Conservation (phyloP, 2,113 vertebrate genomes). For the Rissa tridactyla region DNA sequence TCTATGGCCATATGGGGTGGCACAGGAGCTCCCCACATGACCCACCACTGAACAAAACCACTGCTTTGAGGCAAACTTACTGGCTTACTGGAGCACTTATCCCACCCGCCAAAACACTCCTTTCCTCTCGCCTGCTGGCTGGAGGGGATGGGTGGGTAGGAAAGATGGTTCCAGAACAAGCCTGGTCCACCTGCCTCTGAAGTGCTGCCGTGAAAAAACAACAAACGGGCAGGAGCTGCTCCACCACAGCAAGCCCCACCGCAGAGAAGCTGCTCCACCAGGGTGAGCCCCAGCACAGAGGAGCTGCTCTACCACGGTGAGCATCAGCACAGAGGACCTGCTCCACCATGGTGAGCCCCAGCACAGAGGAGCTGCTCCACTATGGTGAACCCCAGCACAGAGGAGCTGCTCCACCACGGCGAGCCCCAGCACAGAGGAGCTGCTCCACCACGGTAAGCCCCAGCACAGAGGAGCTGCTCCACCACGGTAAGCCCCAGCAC, state of each 20-base stretch:
- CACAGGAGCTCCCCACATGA: fast-evolving
- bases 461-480: background rate
- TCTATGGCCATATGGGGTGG: background rate
- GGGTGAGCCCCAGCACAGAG: background rate
- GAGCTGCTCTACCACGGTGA: background rate
- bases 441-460: background rate
- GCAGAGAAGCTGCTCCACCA: background rate
- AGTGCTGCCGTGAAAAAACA: background rate
- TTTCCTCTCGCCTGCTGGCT: background rate
- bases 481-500: fast-evolving
- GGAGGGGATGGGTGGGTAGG: background rate
- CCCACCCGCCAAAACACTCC: fast-evolving
- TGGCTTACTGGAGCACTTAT: background rate
- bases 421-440: background rate
- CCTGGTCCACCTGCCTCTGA: background rate
- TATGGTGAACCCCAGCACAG: no score
- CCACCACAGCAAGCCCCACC: background rate
- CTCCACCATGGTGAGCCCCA: background rate
- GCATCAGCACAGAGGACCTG: background rate
- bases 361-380: background rate
- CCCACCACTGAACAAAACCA: background rate
- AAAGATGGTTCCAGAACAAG: background rate
- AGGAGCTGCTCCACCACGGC: background rate
- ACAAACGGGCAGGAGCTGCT: background rate
- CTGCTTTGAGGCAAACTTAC: background rate